Evolutionary conservation across 2,797 vertebrate genomes (phyloP), one percentile per base, ranked within the genome.

Genomic region (Kryptolebias ocellatus): DNA sequence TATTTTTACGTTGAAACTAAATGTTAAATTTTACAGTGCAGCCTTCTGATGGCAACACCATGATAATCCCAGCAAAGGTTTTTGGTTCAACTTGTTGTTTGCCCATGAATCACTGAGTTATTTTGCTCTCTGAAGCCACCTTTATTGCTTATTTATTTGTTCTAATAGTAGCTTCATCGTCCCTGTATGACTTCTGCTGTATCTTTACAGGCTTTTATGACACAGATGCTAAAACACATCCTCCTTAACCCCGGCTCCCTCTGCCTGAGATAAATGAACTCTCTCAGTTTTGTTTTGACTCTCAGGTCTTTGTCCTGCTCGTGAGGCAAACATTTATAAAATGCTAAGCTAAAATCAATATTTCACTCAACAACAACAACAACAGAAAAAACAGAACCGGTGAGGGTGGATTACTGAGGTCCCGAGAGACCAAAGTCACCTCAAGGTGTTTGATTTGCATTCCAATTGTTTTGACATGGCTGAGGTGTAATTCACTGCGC

Each of bases 381-480:
- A 42, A 42, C 69, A 70, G 76, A 71, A 88, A 86, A 82, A 78
- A 55, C 65, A 20, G 72, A 81, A 70, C 53, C 50, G 0, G 67
- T 60, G 69, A 71, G 70, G 80, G 80, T 87, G 83, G 89, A 91
- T 90, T 87, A 82, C 80, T 37, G 34, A 42, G 71, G 75, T 90
- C 89, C 81, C 84, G 0, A 73, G 83, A 54, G 86, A 88, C 70
- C 85, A 90, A 90, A 88, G 87, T 92, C 90, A 89, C 87, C 86
- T 82, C 60, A 53, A 82, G 88, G 84, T 88, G 78, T 92, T 92
- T 90, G 86, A 92, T 92, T 91, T 90, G 87, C 89, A 89, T 90
- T 89, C 72, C 84, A 89, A 88, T 92, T 89, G 91, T 92, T 91
- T 87, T 89, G 90, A 90, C 86, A 80, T 76, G 84, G 81, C 85